These are phyloP conservation scores for Myodes glareolus DNA, from an alignment of 2,113 vertebrate genomes.

Conservation along the genomic window DNA sequence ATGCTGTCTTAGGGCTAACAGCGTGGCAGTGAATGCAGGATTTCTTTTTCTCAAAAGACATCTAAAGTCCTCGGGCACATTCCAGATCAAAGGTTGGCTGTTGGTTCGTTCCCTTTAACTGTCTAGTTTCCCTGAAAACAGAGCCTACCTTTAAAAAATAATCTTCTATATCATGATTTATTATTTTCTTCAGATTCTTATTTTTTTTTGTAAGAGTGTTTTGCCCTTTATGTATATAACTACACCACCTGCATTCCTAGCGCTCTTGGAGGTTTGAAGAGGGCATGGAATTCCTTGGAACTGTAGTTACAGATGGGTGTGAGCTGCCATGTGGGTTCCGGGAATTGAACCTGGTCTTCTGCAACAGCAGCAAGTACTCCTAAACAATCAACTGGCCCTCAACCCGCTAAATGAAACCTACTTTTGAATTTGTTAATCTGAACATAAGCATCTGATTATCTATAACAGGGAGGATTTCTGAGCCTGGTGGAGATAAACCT, in stretches of 20 bases:
- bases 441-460: neutral
- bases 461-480: neutral
- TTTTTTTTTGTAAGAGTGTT: neutral
- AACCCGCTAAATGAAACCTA: fast-evolving
- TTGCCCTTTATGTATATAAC: neutral
- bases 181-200: neutral
- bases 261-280: neutral
- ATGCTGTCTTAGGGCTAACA: neutral
- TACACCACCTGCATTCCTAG: neutral
- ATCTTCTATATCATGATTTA: neutral
- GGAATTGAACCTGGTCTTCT: neutral
- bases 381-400: neutral
- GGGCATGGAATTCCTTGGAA: neutral
- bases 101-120: neutral
- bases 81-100: neutral
- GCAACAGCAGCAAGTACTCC: neutral
- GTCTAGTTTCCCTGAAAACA: neutral
- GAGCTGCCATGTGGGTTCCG: neutral
- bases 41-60: neutral
- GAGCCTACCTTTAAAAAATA: neutral
- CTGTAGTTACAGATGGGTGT: neutral
- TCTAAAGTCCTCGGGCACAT: neutral
- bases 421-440: neutral
- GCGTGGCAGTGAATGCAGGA: neutral
- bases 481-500: neutral